phyloP scores from a whole-genome alignment of 2,888 invertebrate genomes.

The Drosophila mayaguana region DNA sequence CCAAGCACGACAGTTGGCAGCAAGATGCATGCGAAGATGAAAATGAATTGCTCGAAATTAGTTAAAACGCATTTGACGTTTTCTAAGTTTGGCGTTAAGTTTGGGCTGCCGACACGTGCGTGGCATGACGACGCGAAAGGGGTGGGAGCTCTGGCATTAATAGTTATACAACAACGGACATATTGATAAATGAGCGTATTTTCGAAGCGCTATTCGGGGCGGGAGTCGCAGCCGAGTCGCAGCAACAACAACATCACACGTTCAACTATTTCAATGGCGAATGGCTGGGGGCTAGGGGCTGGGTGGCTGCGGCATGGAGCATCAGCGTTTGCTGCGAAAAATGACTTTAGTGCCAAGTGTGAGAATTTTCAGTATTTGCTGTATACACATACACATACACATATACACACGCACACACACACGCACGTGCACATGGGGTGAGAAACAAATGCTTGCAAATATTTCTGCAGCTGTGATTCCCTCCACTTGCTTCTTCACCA shows the following conservation, averaged over 20 bases:
- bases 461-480: slow-evolving; percentile 78
- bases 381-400: slow-evolving; percentile 13
- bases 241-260: slow-evolving; percentile 24
- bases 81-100: slow-evolving; percentile 62
- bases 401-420: slow-evolving; percentile 15
- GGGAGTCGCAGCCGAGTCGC: slow-evolving; percentile 25
- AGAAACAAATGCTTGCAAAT: slow-evolving; percentile 76
- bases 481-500: slow-evolving; percentile 26
- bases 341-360: slow-evolving; percentile 76
- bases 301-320: slow-evolving; percentile 25
- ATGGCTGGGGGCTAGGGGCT: slow-evolving; percentile 54
- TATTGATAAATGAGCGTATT: slow-evolving; percentile 82
- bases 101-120: slow-evolving; percentile 46
- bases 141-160: slow-evolving; percentile 61
- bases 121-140: neutral
- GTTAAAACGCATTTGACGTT: slow-evolving; percentile 75
- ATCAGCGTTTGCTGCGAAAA: slow-evolving; percentile 60
- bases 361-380: slow-evolving; percentile 62
- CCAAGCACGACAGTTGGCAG: slow-evolving; percentile 55
- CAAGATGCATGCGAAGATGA: slow-evolving; percentile 64
- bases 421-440: slow-evolving; percentile 39
- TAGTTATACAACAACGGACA: slow-evolving; percentile 83
- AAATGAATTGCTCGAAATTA: slow-evolving; percentile 77
- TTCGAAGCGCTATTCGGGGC: slow-evolving; percentile 55
- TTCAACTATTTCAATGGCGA: slow-evolving; percentile 73